A percentile compares a stretch with the other conserved stretches of the same genome.
Evolutionary conservation across 2,113 vertebrate genomes (phyloP).

Genomic region (Pelobates fuscus): DNA sequence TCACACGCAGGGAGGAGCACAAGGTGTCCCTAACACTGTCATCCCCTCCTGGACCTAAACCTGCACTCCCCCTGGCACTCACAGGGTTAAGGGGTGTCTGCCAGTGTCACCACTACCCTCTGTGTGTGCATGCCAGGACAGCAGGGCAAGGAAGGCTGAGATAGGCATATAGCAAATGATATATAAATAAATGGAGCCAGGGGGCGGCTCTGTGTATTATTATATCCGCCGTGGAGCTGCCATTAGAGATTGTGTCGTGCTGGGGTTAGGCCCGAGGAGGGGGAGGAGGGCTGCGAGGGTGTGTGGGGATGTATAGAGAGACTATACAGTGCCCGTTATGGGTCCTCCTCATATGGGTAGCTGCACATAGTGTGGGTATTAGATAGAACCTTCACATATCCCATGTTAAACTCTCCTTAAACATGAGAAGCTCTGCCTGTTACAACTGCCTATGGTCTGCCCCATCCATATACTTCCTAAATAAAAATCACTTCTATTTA

Average conservation of each 20-base stretch:
- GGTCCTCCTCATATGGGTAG: not conserved
- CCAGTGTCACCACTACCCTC: not conserved
- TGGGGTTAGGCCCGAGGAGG: constrained; percentile 40
- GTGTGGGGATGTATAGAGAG: not conserved
- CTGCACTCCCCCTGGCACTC: not conserved
- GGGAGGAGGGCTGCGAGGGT: constrained; percentile 4
- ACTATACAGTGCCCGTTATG: constrained; percentile 13
- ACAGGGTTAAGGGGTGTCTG: not conserved
- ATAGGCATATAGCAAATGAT: too few species aligned
- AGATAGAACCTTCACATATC: too few species aligned
- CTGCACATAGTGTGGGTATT: too few species aligned
- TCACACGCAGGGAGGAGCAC: constrained; percentile 9
- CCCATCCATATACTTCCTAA: too few species aligned
- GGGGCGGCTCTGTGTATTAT: constrained; percentile 2
- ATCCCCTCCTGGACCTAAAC: constrained; percentile 1
- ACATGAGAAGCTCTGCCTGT: too few species aligned
- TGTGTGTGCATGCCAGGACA: not conserved
- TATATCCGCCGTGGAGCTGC: not conserved
- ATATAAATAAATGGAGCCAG: not conserved
- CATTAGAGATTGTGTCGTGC: constrained; percentile 17
- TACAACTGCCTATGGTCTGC: too few species aligned
- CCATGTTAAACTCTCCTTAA: too few species aligned
- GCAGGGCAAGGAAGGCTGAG: constrained; percentile 10
- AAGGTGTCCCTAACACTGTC: not conserved
- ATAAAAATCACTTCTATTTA: too few species aligned